A percentile compares a stretch with the other conserved stretches of the same genome.
These are phyloP conservation scores for Ceryle rudis DNA, from an alignment of 2,797 vertebrate genomes.

Conservation along the genomic window DNA sequence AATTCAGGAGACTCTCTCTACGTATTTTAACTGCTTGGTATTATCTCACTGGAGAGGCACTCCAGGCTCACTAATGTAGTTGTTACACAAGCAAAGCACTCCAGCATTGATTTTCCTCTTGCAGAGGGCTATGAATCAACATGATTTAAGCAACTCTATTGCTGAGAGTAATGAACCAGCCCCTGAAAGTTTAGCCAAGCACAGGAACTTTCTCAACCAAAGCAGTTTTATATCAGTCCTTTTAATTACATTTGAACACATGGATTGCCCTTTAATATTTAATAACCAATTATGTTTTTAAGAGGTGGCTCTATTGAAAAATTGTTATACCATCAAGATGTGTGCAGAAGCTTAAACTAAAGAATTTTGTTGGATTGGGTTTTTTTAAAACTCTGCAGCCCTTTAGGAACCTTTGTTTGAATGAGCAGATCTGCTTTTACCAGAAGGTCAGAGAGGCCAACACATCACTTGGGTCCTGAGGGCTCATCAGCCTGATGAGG, in stretches of 20 bases:
- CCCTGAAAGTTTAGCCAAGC: constrained; percentile 14
- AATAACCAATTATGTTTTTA: constrained; percentile 43
- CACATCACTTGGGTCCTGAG: rapidly evolving
- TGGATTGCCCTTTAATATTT: constrained; percentile 17
- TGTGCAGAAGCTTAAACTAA: not conserved
- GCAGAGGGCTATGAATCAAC: not conserved
- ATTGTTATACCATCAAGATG: not conserved
- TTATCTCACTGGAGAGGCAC: constrained; percentile 3
- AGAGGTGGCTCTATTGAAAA: constrained; percentile 16
- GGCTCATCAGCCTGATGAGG: not conserved
- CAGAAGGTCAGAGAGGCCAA: not conserved
- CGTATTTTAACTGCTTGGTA: not conserved
- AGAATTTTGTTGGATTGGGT: not conserved
- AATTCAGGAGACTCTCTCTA: not conserved
- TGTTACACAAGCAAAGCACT: constrained; percentile 29
- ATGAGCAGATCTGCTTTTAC: not conserved
- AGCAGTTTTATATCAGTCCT: not conserved
- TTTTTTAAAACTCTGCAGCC: not conserved
- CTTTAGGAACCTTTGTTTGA: not conserved
- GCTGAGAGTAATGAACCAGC: not conserved
- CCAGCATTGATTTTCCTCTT: constrained; percentile 53
- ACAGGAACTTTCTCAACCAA: constrained; percentile 6
- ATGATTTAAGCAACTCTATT: not conserved
- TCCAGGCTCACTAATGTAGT: not conserved
- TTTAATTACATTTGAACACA: constrained; percentile 39